Evolutionary conservation across 2,113 vertebrate species (phyloP), one percentile per base, ranked within the genome.

Genomic region (Triplophysa tibetana): DNA sequence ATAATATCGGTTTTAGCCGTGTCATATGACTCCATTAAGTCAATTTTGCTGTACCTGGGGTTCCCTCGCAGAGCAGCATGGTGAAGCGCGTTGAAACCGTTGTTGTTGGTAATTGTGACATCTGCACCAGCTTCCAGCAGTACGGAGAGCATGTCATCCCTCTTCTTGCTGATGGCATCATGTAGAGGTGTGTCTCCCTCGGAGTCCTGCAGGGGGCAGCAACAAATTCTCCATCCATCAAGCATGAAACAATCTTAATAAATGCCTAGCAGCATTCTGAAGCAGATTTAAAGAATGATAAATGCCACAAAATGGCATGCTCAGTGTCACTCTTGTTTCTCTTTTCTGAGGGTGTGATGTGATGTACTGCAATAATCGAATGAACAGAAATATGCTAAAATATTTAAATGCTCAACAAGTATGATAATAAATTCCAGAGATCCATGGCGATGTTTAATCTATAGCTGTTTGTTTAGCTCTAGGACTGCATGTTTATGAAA

Each of bases 21-120:
- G 26, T 29, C 26, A 29, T 29, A 29, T 29, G 26, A 29, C 26
- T 29, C 26, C 26, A 3, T 29, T 29, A 29, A 29, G 26, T 29
- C 26, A 29, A 77, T 45, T 13, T 65, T 10, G 54, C 29, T n/a
- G 11, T 90, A 99, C 97, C 98, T 99, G 85, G 98, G 98, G 85
- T 99, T 99, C 89, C 98, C 98, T 88, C 98, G 93, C 33, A 99
- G 92, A 2, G 98, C 96, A 6, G 98, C 98, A 0, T 99, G 98
- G 82, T 99, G 98, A 69, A 99, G 93, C 67, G 98, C 98, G 70
- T 99, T 99, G 89, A 99, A 99, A 3, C 98, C 98, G 1, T 98
- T 99, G 86, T 99, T 99, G 90, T 99, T 99, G 70, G 98, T 99
- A 89, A 99, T 98, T 56, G 98, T 99, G 86, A 99, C 97, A 70